Evolutionary conservation across 2,888 invertebrate genomes (phyloP), one percentile per base, ranked within the genome.

Genomic region (Trachelus stipa): DNA sequence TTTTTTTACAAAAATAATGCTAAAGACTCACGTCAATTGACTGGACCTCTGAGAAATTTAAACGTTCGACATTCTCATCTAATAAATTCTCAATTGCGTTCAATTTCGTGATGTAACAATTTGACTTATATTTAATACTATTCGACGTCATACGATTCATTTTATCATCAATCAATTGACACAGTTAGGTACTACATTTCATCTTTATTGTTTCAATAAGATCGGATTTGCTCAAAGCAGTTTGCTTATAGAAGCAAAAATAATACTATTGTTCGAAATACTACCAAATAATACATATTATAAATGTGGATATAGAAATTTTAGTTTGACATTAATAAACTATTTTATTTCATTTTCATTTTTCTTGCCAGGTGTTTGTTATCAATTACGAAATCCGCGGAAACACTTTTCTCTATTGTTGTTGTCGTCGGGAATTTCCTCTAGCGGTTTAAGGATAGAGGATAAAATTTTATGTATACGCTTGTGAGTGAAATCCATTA

Each of bases 401-500:
- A 56, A 6, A 56, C 23, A 56, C 40, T 56, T 56, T 56, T 56
- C 40, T 56, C 23, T 56, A 33, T 82, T 83, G 33, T 88, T 87
- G 4, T 88, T 86, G 40, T 56, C 79, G 6, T 68, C 71, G 34
- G 80, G 78, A 56, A 75, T 78, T 23, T 73, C 80, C 1, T 82
- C 84, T 30, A 88, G 78, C 0, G 87, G 85, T 71, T 82, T 84
- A 34, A 87, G 82, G 31, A 90, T 90, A 56, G 87, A 85, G n/a
- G 81, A 84, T 0, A 90, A 83, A 82, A 91, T 89, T 35, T 88
- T 83, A 33, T 87, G 79, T n/a, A 90, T 85, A 12, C 89, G 84
- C 76, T 88, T 88, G 76, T 89, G 87, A 75, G 87, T 88, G 75
- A 89, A 90, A 86, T 91, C 90, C 89, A 90, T 91, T 82, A 80